phyloP scores from a whole-genome alignment of 2,888 invertebrate species.

The Thymelicus lineola region DNA sequence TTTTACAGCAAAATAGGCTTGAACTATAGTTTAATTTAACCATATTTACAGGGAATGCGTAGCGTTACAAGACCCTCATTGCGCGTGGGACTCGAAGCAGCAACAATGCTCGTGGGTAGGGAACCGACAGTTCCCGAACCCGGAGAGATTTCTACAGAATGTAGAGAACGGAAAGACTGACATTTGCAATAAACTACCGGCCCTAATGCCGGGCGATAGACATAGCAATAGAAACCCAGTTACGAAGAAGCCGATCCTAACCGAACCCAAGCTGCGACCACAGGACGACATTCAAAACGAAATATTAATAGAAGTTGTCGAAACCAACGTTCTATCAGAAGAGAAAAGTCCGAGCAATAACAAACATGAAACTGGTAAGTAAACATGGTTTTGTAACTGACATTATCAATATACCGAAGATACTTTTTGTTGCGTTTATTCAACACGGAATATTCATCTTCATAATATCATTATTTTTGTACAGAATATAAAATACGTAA shows the following conservation, averaged over 20 bases:
- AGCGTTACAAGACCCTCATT: constrained; percentile 97
- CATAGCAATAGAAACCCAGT: constrained; percentile 75
- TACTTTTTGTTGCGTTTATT: background rate
- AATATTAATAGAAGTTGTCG: constrained; percentile 87
- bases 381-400: constrained; percentile 10
- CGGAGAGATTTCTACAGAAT: constrained; percentile 89
- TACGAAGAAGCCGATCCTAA: constrained; percentile 72
- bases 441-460: no score
- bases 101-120: constrained; percentile 85
- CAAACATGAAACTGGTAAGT: constrained; percentile 78
- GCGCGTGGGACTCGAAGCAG: constrained; percentile 95
- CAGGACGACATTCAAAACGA: constrained; percentile 87
- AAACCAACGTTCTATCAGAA: constrained; percentile 86
- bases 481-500: no score
- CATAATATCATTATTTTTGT: no score
- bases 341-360: constrained; percentile 79
- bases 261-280: constrained; percentile 80
- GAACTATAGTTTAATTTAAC: background rate
- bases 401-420: no score
- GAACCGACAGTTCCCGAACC: constrained; percentile 85
- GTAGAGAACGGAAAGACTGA: constrained; percentile 88
- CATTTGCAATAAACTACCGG: constrained; percentile 80
- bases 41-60: constrained; percentile 91
- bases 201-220: constrained; percentile 70
- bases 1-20: background rate